A percentile compares a stretch with the other conserved stretches of the same genome.
phyloP scores from a whole-genome alignment of 1,140 invertebrate genomes.

The Aethina tumida region DNA sequence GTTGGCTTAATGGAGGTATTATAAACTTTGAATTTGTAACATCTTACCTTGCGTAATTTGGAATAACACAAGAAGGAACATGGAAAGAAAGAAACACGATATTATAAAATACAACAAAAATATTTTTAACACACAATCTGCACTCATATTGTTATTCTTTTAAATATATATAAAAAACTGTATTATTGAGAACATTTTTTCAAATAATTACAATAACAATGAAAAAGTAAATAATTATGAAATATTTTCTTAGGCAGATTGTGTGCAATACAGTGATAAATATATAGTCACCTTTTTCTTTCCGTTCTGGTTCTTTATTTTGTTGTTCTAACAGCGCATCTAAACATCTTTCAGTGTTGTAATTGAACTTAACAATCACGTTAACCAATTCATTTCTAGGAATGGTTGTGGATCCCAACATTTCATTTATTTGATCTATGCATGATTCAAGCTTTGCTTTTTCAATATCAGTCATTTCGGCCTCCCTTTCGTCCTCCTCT shows the following conservation, averaged over 20 bases:
- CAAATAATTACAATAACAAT: too few species aligned
- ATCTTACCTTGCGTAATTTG: constrained; percentile 46
- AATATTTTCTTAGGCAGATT: too few species aligned
- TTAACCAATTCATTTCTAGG: constrained; percentile 22
- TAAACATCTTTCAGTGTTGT: constrained; percentile 18
- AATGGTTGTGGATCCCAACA: constrained; percentile 17
- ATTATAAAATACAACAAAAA: constrained; percentile 9
- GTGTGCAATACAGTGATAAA: background rate
- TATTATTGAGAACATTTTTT: too few species aligned
- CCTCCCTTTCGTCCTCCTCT: constrained; percentile 56
- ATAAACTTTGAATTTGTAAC: constrained; percentile 9
- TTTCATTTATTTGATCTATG: constrained; percentile 57
- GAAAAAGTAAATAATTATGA: too few species aligned
- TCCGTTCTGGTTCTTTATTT: constrained; percentile 14
- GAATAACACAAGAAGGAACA: constrained; percentile 29
- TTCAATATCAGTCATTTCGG: constrained; percentile 51
- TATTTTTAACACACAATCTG: too few species aligned
- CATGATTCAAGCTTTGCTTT: constrained; percentile 70
- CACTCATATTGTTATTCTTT: too few species aligned
- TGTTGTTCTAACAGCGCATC: constrained; percentile 68
- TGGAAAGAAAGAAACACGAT: constrained; percentile 38
- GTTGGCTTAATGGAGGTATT: background rate
- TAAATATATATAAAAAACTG: too few species aligned
- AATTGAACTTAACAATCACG: constrained; percentile 22
- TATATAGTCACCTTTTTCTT: constrained; percentile 28